Conservation (phyloP, 1,140 invertebrate species). For the Drosophila sproati region DNA sequence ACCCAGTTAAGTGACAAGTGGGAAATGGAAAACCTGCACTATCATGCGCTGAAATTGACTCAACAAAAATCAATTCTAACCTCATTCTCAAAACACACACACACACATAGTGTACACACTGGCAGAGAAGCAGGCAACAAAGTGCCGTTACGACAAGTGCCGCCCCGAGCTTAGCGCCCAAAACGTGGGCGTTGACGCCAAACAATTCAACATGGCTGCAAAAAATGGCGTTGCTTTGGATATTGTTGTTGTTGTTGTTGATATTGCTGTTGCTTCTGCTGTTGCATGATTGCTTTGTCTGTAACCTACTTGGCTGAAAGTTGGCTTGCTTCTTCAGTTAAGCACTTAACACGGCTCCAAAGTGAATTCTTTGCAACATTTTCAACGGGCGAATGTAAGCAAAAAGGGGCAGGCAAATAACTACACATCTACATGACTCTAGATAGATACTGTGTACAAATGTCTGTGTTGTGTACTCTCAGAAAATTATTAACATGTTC, state of each 20-base stretch:
- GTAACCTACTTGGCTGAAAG: slow-evolving; percentile 63
- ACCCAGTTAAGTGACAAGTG: slow-evolving; percentile 43
- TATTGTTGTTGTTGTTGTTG: slow-evolving; percentile 8
- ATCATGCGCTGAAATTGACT: slow-evolving; percentile 32
- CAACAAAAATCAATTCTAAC: slow-evolving; percentile 67
- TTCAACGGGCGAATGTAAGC: background rate
- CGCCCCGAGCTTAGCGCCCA: slow-evolving; percentile 22
- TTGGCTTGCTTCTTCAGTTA: slow-evolving; percentile 48
- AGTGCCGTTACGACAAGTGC: slow-evolving; percentile 22
- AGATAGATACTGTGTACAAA: no score
- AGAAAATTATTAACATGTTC: no score
- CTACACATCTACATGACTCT: background rate
- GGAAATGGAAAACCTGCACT: slow-evolving; percentile 29
- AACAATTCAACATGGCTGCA: slow-evolving; percentile 32
- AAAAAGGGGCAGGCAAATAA: background rate
- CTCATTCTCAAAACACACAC: slow-evolving; percentile 37
- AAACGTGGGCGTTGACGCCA: slow-evolving; percentile 36
- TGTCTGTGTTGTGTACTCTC: no score
- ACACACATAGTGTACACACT: slow-evolving; percentile 19
- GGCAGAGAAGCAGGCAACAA: background rate
- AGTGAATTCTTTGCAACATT: slow-evolving; percentile 20
- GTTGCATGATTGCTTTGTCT: slow-evolving; percentile 51
- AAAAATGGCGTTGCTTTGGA: slow-evolving; percentile 15
- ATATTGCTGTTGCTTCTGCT: slow-evolving; percentile 3
- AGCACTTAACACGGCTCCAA: slow-evolving; percentile 45